Base-by-base conservation (phyloP, 2,888 invertebrate genomes). In the Drosophila crucigera region DNA sequence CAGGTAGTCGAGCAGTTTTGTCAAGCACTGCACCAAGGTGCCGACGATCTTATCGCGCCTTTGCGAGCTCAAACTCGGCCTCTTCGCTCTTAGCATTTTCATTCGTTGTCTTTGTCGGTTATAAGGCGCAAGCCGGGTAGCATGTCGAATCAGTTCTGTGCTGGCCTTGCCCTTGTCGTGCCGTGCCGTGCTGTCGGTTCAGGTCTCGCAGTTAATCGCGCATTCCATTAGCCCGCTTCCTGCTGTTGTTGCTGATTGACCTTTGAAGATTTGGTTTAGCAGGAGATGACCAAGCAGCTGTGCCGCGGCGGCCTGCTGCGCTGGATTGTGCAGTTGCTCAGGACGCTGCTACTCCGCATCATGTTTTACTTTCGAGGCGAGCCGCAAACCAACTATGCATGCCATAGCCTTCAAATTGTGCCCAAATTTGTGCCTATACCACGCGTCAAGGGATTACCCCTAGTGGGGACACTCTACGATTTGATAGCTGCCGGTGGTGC, bases 401-500 rank as follows among this genome's bases (percentile, higher is more conserved):
- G 54, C 10, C 58, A 67, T 3, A 50, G 58, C 10, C 61, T 68
- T 7, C 65, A 73, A 54, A 70, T 79, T 92, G 94, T 66, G 80
- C 92, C 78, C 41, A 84, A 73, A 71, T 82, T 66, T 55, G 55
- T 67, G 50, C 92, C 94, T 64, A 94, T 95, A 87, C 95, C 95
- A 4, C 93, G 92, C 76, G 94, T 94, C 16, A 94, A 90, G 90
- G 92, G 94, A 43, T 85, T 95, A 60, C 95, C 95, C 4, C 5
- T 95, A 31, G 79, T 95, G 72, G 95, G 95, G 2, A 95, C 95
- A n/a, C 94, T 94, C 78, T 90, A 95, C 69, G 94, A 95, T 79
- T 92, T 95, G 58, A 89, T 96, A 37, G 92, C 93, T 28, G 94
- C 95, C 14, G 96, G 96, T 4, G 95, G 95, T 5, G 94, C 95